These are phyloP conservation scores for Mythimna ferrago DNA, from an alignment of 2,888 invertebrate species.

Conservation along the genomic window DNA sequence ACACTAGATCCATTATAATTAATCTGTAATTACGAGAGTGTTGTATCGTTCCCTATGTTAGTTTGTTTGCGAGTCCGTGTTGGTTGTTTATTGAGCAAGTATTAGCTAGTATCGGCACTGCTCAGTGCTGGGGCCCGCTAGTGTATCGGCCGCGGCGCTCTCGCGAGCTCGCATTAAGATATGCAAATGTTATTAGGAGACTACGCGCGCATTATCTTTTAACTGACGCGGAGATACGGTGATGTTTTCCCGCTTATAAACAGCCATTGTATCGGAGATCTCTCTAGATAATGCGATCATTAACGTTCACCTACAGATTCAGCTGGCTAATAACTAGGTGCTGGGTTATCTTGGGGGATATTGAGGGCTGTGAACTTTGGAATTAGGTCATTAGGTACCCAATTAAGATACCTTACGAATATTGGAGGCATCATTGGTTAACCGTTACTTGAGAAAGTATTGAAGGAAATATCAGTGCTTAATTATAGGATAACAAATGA, in stretches of 20 bases:
- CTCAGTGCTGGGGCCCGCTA: constrained; percentile 64
- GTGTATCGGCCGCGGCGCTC: constrained; percentile 41
- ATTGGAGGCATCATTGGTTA: constrained; percentile 25
- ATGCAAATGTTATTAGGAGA: constrained; percentile 86
- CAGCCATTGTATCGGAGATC: constrained; percentile 74
- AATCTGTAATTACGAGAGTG: constrained; percentile 81
- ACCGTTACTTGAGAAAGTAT: constrained; percentile 7
- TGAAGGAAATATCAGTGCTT: constrained; percentile 2
- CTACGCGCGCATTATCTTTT: constrained; percentile 79
- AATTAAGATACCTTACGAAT: constrained; percentile 41
- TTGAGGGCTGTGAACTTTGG: constrained; percentile 21
- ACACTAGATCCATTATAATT: constrained; percentile 80
- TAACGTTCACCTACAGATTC: constrained; percentile 56
- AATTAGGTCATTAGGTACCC: constrained; percentile 36
- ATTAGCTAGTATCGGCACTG: constrained; percentile 75
- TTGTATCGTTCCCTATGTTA: constrained; percentile 69
- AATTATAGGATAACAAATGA: background rate
- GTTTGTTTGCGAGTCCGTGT: constrained; percentile 74
- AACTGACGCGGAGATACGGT: constrained; percentile 74
- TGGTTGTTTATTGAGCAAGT: constrained; percentile 78
- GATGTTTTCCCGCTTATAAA: constrained; percentile 73
- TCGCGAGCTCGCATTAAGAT: constrained; percentile 80
- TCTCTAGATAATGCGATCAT: constrained; percentile 70
- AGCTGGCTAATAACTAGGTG: constrained; percentile 52
- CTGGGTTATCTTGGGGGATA: constrained; percentile 48